Percentiles rank a stretch among this genome's conserved stretches.
Evolutionary conservation across 2,113 vertebrate species (phyloP).

Genomic region (Heterocephalus glaber): DNA sequence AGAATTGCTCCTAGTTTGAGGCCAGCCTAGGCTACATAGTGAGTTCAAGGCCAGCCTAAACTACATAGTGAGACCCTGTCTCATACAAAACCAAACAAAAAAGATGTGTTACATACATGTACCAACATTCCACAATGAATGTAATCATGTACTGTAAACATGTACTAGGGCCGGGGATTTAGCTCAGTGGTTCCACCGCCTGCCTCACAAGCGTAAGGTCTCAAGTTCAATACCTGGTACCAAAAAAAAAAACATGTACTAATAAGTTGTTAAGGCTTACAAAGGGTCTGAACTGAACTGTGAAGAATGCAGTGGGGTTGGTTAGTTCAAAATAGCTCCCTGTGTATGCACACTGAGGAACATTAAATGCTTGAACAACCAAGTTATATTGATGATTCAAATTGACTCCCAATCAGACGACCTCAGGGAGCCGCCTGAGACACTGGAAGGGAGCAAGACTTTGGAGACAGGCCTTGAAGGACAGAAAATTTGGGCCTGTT

Average conservation of each 20-base stretch:
- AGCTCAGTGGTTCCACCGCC: too few relatives aligned
- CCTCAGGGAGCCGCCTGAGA: neutral
- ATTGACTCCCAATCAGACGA: neutral
- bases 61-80: neutral
- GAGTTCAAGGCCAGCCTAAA: neutral
- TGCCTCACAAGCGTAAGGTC: too few relatives aligned
- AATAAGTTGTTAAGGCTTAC: neutral
- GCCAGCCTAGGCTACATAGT: too few relatives aligned
- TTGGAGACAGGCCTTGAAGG: neutral
- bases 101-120: neutral
- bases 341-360: neutral
- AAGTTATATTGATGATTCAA: neutral
- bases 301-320: neutral
- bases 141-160: neutral
- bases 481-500: neutral
- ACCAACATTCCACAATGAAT: neutral
- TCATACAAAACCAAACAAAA: neutral
- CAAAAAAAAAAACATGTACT: too few relatives aligned
- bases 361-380: neutral
- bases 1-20: neutral
- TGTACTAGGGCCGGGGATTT: too few relatives aligned
- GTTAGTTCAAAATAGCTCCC: conserved; percentile 11
- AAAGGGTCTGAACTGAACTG: neutral
- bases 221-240: too few relatives aligned
- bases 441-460: neutral